These are phyloP conservation scores for Lagothrix lagotricha DNA, from an alignment of 2,797 vertebrate species.

Conservation along the genomic window DNA sequence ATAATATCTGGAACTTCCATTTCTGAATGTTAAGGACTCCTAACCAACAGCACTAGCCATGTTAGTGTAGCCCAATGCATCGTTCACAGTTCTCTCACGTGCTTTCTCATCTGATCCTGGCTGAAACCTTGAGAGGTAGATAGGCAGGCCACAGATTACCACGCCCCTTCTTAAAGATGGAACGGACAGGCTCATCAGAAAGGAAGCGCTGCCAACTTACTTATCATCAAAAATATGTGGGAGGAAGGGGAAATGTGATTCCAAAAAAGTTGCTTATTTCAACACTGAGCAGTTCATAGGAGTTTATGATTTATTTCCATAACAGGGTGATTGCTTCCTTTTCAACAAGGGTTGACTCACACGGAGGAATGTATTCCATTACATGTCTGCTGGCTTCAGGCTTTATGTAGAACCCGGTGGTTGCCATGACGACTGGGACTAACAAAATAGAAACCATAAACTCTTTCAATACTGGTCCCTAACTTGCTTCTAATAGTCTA, in stretches of 20 bases:
- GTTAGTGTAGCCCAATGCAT: background rate
- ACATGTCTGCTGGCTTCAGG: slow-evolving; percentile 84
- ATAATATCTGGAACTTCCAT: slow-evolving; percentile 48
- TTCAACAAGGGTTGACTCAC: slow-evolving; percentile 85
- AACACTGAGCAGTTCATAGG: slow-evolving; percentile 69
- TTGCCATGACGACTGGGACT: slow-evolving; percentile 80
- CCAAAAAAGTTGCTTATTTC: slow-evolving; percentile 76
- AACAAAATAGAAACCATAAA: slow-evolving; percentile 85
- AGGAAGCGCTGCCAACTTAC: slow-evolving; percentile 5
- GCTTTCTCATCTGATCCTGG: background rate
- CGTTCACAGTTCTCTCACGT: background rate
- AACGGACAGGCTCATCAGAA: background rate
- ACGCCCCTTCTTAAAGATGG: background rate
- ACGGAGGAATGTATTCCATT: slow-evolving; percentile 89
- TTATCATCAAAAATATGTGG: slow-evolving; percentile 64
- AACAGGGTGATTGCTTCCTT: slow-evolving; percentile 84
- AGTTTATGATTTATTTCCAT: slow-evolving; percentile 81
- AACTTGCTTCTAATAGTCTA: slow-evolving; percentile 57
- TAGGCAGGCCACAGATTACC: background rate
- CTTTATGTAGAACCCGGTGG: slow-evolving; percentile 83
- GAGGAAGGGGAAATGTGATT: slow-evolving; percentile 61
- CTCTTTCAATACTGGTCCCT: slow-evolving; percentile 78
- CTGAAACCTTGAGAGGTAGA: background rate
- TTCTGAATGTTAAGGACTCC: slow-evolving; percentile 23
- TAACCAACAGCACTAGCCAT: background rate